phyloP scores from a whole-genome alignment of 2,888 invertebrate species.

The Serripes groenlandicus region DNA sequence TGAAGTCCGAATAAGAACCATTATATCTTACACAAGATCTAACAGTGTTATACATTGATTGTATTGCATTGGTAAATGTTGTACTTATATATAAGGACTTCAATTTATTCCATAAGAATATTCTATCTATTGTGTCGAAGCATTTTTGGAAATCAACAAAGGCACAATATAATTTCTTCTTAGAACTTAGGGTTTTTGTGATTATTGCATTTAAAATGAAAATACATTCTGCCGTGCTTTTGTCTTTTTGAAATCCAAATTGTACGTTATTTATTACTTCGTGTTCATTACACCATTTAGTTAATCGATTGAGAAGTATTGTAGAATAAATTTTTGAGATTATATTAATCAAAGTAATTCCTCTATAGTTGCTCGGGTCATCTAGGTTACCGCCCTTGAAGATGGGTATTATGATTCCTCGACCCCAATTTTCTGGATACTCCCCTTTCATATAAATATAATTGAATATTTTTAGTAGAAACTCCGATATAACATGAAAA shows the following conservation, averaged over 20 bases:
- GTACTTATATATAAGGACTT: background rate
- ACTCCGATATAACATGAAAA: background rate
- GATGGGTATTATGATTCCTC: conserved; percentile 26
- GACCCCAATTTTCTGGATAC: conserved; percentile 27
- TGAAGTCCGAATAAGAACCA: background rate
- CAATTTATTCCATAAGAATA: background rate
- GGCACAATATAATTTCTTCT: conserved; percentile 3
- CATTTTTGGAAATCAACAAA: conserved; percentile 17
- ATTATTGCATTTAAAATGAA: conserved; percentile 17
- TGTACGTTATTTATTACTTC: background rate
- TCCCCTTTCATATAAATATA: background rate
- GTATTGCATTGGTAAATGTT: background rate
- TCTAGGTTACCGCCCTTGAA: background rate
- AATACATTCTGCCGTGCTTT: background rate
- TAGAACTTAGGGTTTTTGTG: background rate
- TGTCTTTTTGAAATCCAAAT: conserved; percentile 4
- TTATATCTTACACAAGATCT: conserved; percentile 1
- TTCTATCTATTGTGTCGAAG: conserved; percentile 14
- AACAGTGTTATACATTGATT: conserved; percentile 20
- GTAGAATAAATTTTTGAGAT: conserved; percentile 21
- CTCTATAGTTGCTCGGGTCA: background rate
- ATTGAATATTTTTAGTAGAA: conserved; percentile 13
- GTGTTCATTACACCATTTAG: background rate
- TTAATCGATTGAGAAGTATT: conserved; percentile 18
- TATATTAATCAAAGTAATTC: conserved; percentile 16